Evolutionary conservation across 2,113 vertebrate species (phyloP).

Genomic region (Symphodus melops): DNA sequence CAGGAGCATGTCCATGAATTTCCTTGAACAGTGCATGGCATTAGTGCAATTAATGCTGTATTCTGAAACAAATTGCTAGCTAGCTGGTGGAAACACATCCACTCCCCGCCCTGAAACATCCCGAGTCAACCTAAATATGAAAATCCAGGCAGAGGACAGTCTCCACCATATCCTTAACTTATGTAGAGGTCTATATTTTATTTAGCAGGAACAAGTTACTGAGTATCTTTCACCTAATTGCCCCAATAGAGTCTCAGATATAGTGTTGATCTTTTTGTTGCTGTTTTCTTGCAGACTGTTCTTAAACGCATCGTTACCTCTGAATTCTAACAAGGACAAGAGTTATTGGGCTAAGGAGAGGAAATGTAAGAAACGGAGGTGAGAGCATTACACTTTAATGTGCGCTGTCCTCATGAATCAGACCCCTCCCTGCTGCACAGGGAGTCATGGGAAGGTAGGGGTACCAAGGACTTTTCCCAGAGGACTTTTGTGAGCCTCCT

Average conservation of each 20-base stretch:
- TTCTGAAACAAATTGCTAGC: too few species aligned
- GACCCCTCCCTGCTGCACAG: constrained; percentile 3
- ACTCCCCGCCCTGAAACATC: too few species aligned
- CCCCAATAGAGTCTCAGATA: too few species aligned
- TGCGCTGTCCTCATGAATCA: constrained; percentile 56
- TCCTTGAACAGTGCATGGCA: not conserved
- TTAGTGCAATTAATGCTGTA: too few species aligned
- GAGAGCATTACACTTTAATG: constrained; percentile 61
- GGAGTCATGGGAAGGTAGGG: constrained; percentile 31
- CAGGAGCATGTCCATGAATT: not conserved
- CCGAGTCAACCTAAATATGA: too few species aligned
- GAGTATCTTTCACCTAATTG: too few species aligned
- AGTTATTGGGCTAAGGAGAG: constrained; percentile 44
- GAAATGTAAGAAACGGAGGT: constrained; percentile 25
- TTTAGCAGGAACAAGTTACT: too few species aligned
- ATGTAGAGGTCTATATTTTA: too few species aligned
- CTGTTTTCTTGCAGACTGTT: not conserved
- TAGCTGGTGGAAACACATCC: too few species aligned
- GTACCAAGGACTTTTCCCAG: constrained; percentile 37
- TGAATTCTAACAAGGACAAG: constrained; percentile 45
- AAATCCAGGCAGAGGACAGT: too few species aligned
- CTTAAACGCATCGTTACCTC: constrained; percentile 12
- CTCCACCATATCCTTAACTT: too few species aligned
- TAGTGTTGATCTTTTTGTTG: too few species aligned
- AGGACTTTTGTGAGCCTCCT: constrained; percentile 62